These are phyloP conservation scores for Baryphthengus martii DNA, from an alignment of 2,113 vertebrate species.

Conservation along the genomic window DNA sequence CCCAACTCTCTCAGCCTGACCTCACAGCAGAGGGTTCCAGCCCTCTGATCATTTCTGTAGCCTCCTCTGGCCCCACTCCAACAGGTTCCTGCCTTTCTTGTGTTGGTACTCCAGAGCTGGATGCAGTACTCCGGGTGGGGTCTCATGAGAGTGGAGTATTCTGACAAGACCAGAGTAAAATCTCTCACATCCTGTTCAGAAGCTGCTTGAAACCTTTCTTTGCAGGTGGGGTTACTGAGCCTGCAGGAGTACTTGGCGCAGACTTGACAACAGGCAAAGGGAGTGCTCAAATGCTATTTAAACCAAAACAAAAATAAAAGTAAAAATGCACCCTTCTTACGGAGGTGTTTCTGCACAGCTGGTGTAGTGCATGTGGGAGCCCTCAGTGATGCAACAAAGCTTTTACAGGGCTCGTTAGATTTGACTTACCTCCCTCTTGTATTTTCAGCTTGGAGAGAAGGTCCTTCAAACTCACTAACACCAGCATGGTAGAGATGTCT, in stretches of 20 bases:
- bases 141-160: too few relatives aligned
- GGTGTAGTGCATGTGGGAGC: background rate
- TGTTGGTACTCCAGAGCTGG: too few relatives aligned
- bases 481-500: rapidly evolving
- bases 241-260: background rate
- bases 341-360: background rate
- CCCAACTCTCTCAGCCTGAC: too few relatives aligned
- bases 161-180: too few relatives aligned
- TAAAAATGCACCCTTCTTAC: background rate
- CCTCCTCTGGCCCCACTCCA: too few relatives aligned
- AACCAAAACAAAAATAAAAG: background rate
- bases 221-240: background rate
- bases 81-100: too few relatives aligned
- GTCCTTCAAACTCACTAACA: background rate
- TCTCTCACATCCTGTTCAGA: background rate
- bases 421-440: background rate
- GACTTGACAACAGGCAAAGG: background rate
- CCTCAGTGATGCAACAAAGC: background rate
- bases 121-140: too few relatives aligned
- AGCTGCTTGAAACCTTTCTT: background rate
- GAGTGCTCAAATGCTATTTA: background rate
- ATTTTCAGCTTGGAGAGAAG: background rate
- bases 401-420: background rate
- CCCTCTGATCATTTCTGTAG: too few relatives aligned
- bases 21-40: too few relatives aligned